Evolutionary conservation across 2,797 vertebrate species (phyloP).

Genomic region (Ciconia nigra): DNA sequence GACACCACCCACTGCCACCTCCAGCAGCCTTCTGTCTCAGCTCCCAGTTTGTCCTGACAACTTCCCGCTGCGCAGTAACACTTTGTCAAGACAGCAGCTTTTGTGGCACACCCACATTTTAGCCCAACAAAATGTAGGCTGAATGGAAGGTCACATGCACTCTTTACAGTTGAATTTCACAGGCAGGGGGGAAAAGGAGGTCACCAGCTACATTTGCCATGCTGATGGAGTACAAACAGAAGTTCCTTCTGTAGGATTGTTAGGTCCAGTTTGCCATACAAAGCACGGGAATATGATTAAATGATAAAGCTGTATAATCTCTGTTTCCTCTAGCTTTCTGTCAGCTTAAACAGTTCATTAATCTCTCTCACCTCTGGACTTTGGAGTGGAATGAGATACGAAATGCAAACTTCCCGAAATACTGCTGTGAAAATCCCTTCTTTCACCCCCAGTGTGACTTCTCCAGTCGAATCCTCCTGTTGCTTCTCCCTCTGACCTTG

Average conservation of each 20-base stretch:
- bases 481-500: not conserved
- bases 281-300: not conserved
- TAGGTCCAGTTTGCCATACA: not conserved
- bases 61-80: not conserved
- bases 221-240: not conserved
- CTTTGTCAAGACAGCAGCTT: not conserved
- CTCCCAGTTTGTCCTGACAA: not conserved
- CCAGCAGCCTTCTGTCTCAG: not conserved
- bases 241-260: not conserved
- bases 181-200: not conserved
- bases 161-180: not conserved
- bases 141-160: not conserved
- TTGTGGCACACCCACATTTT: not conserved
- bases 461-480: not conserved
- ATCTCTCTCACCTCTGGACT: not conserved
- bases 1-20: not conserved
- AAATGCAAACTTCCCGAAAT: not conserved
- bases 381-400: not conserved
- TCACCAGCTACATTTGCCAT: rapidly evolving
- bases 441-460: not conserved
- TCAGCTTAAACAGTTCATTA: not conserved
- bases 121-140: not conserved
- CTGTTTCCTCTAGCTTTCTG: not conserved
- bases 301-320: not conserved
- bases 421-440: not conserved